Base-by-base conservation (phyloP, 2,113 vertebrate genomes). In the Oncorhynchus gorbuscha region DNA sequence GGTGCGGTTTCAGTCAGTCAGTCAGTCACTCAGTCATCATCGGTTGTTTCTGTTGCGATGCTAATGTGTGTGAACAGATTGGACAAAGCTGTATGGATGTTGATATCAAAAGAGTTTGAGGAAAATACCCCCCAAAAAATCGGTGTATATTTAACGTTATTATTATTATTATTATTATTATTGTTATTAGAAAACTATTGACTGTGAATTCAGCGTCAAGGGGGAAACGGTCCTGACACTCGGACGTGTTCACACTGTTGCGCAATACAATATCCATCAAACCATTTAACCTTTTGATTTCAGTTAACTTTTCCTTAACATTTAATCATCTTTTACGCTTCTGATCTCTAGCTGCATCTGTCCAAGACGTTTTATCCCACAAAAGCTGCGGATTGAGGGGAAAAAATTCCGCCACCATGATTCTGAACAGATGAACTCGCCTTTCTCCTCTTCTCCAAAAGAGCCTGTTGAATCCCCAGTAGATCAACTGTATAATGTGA, bases 401-500 rank as follows among this genome's bases (percentile, higher is more conserved):
- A n/a, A 26, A 49, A 49, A n/a, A 49, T 22, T 45, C 59, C 59
- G n/a, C 59, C 9, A 90, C 91, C 90, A 89, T 90, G 92, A 93
- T 91, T 93, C 92, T 94, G 94, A 93, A 90, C 91, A 90, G 92
- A 94, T 70, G 11, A 76, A 39, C 49, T 28, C 5, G 48, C 16
- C 91, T 91, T 92, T 92, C 93, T 93, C 92, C 88, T 88, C 91
- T 86, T 86, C 92, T 93, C 32, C 20, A 69, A 69, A 69, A 92
- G 69, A 93, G 90, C 93, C 87, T 92, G 93, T 94, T 94, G 93
- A 93, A 91, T 92, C 93, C 93, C 94, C 94, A 95, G 93, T 95
- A 94, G 94, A 94, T 94, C 93, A 95, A 93, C 94, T 95, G 94
- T 94, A 96, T 95, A 96, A 96, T 95, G 94, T 93, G 94, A 89